Base-by-base conservation (phyloP, 2,113 vertebrate species). In the Prietella phreatophila region DNA sequence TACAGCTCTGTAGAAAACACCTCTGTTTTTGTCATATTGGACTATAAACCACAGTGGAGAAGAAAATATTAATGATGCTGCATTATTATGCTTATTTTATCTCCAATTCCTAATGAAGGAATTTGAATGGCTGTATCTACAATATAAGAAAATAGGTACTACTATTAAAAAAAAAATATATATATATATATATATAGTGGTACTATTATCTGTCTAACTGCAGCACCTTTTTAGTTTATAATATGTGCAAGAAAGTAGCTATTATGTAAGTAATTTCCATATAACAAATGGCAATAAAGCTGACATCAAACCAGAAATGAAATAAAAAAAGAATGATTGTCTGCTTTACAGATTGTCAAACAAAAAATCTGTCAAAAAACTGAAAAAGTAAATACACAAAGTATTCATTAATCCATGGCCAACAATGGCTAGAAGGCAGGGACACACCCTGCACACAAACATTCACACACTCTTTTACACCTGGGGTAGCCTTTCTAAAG, bases 11-110 rank as follows among this genome's bases (percentile, higher is more conserved):
- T 15, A 76, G 76, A 88, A 88, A 87, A 33, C 85, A 89, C 91
- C 89, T 94, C 91, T 88, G 91, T 93, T 89, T 83, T 80, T 81
- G 2, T 81, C n/a, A 33, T n/a, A 56, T 2, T 84, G 61, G 88
- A 86, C 87, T 87, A 86, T 86, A 91, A 92, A 93, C 76, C 86
- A 86, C 80, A 91, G 83, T 91, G 84, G 87, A 89, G 83, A 81
- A 87, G 85, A 73, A 85, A 90, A 88, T 92, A 86, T 85, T 90
- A 92, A 81, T 81, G 19, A 87, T 87, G 91, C 88, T 76, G 10
- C 33, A 65, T 30, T 82, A 63, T 82, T 90, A 42, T 91, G 90
- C 89, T 82, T 86, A 42, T 84, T 82, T 65, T 78, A 53, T 53
- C 36, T 85, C 61, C 17, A 10, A 82, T 83, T 83, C 47, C 79